Conservation (phyloP, 2,797 vertebrate species). For the Mionectes olivaceus region DNA sequence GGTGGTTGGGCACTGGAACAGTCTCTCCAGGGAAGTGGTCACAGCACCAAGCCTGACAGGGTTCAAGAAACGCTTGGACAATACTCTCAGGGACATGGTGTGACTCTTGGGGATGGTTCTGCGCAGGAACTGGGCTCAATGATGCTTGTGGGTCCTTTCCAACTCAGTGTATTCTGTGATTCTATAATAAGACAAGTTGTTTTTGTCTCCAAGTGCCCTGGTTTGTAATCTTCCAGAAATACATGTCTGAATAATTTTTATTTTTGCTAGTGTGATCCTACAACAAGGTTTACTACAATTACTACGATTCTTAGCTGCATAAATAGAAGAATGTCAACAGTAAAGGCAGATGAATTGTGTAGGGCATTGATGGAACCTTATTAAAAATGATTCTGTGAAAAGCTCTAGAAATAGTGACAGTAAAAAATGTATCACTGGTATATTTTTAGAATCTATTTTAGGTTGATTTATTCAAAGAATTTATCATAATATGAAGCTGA, state of each 20-base stretch:
- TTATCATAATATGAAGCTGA: not conserved
- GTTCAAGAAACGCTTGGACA: not conserved
- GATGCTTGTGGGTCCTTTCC: not conserved
- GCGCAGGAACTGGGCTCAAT: not conserved
- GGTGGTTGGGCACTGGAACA: not conserved
- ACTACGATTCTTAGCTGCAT: not conserved
- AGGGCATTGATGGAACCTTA: not conserved
- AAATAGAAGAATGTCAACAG: not conserved
- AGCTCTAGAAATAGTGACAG: not conserved
- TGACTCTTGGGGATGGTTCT: not conserved
- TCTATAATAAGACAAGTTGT: not conserved
- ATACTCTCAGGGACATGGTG: not conserved
- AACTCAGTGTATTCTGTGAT: not conserved
- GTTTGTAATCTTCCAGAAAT: not conserved
- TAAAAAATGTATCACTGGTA: not conserved
- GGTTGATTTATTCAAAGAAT: not conserved
- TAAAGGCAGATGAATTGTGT: not conserved
- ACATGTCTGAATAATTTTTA: not conserved
- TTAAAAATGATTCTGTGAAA: not conserved
- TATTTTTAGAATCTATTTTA: constrained; percentile 2
- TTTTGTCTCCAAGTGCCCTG: not conserved
- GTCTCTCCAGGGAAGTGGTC: not conserved
- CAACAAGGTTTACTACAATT: not conserved
- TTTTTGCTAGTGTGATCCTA: not conserved
- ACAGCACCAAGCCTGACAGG: not conserved